phyloP scores from a whole-genome alignment of 2,113 vertebrate genomes.

The Lophius piscatorius region DNA sequence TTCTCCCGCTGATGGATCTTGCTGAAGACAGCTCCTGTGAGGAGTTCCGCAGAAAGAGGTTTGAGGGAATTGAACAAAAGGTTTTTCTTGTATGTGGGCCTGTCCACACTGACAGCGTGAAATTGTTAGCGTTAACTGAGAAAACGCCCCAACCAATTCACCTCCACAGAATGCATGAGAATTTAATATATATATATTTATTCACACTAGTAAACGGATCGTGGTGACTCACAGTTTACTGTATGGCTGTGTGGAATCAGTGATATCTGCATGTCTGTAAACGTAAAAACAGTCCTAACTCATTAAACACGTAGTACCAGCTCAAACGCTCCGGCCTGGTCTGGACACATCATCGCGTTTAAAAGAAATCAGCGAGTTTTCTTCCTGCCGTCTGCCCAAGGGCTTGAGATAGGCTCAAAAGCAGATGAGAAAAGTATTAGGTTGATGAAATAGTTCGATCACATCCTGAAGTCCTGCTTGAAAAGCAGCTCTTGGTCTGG shows the following conservation, averaged over 20 bases:
- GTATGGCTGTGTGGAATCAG: conserved; percentile 26
- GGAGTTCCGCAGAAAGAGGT: conserved; percentile 36
- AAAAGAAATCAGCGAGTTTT: conserved; percentile 15
- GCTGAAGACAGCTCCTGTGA: conserved; percentile 34
- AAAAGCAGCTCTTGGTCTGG: conserved; percentile 10
- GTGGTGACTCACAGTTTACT: conserved; percentile 29
- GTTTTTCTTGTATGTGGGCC: conserved; percentile 52
- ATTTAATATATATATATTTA: conserved; percentile 28
- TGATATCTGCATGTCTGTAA: conserved; percentile 34
- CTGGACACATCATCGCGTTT: conserved; percentile 23
- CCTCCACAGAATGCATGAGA: conserved; percentile 31
- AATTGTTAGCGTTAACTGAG: conserved; percentile 58
- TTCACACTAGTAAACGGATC: conserved; percentile 44
- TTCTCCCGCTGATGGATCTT: conserved; percentile 51
- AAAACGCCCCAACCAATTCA: conserved; percentile 44
- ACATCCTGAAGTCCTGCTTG: conserved; percentile 22
- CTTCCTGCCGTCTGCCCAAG: conserved; percentile 30
- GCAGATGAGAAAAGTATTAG: conserved; percentile 21
- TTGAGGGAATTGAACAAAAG: conserved; percentile 45
- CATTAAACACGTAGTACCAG: conserved; percentile 38
- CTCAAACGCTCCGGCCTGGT: conserved; percentile 9
- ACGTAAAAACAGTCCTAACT: conserved; percentile 30
- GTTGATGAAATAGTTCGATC: conserved; percentile 1
- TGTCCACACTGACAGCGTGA: conserved; percentile 58
- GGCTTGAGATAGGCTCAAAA: background rate